Base-by-base conservation (phyloP, 2,797 vertebrate species). In the Enteromius radiatus region DNA sequence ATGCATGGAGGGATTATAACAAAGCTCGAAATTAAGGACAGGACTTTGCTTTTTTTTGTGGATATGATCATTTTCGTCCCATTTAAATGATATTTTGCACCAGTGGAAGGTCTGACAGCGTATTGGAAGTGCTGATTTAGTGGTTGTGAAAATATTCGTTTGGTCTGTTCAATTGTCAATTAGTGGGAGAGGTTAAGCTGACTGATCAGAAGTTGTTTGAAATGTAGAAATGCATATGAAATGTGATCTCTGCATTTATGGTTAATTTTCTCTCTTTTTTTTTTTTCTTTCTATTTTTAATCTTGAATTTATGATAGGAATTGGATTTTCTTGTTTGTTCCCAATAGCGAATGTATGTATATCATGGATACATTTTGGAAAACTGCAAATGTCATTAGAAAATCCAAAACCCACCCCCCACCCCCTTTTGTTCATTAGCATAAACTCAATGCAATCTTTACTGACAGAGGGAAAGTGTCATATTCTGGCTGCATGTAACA, bases 401-500 rank as follows among this genome's bases (percentile, higher is more conserved):
- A 73, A 43, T 67, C 2, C 17, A 14, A 59, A 73, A 43, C 61
- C 2, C 17, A 15, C 45, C 45, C 43, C 43, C 41, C 2, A 3
- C 52, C 63, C 78, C 67, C 23, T 4, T 5, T 17, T 80, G 61
- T 76, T 49, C 47, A 3, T 47, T 80, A 82, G 75, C 76, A 59
- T 68, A 61, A 78, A 70, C 86, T 41, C 73, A 76, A 84, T 67
- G 82, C 84, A n/a, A 67, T 81, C 81, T 88, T 45, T 82, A 45
- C 73, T 80, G 23, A 74, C 83, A 65, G 77, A 63, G 88, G 76
- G 84, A 76, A 65, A 78, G 63, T 76, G 64, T 89, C 86, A 52
- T 84, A 86, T 85, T 78, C 78, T 56, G 68, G 79, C 77, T 86
- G 85, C 87, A 70, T 33, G 83, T 86, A 88, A 67, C 54, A 56